phyloP scores from a whole-genome alignment of 1,140 invertebrate species.

The Atopsyche davidsoni region DNA sequence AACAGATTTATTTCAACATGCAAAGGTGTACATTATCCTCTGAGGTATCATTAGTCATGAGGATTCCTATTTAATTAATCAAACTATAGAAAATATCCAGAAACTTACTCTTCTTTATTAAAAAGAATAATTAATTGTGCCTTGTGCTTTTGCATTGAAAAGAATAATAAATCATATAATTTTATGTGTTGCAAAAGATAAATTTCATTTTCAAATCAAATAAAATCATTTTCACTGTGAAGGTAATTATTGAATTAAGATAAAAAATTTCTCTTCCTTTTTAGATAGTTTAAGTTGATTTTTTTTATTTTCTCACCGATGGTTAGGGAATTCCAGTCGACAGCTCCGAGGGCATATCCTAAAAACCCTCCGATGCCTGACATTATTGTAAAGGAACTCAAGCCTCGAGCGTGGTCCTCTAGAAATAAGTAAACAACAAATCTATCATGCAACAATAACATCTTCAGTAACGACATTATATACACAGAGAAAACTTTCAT shows the following conservation, averaged over 20 bases:
- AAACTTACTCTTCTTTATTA: too few species aligned
- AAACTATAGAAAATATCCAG: too few species aligned
- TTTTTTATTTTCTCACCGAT: constrained; percentile 50
- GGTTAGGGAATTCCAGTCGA: constrained; percentile 69
- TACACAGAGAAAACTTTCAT: neutral
- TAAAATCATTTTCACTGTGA: too few species aligned
- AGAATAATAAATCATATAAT: neutral
- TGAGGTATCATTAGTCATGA: too few species aligned
- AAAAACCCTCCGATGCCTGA: constrained; percentile 76
- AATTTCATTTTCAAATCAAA: too few species aligned
- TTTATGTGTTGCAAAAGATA: neutral
- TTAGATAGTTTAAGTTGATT: too few species aligned
- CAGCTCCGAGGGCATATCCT: constrained; percentile 73
- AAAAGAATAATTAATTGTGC: too few species aligned
- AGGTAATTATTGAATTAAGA: too few species aligned
- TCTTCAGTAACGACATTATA: neutral
- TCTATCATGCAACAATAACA: neutral
- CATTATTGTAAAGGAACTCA: constrained; percentile 80
- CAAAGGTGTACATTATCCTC: too few species aligned
- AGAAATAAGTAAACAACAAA: constrained; percentile 7
- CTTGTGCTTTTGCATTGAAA: too few species aligned
- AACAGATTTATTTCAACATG: constrained; percentile 31
- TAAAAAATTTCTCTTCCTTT: too few species aligned
- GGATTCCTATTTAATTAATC: too few species aligned
- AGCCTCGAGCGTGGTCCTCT: constrained; percentile 71